Conservation (phyloP, 2,888 invertebrate genomes). For the Nebria salina region DNA sequence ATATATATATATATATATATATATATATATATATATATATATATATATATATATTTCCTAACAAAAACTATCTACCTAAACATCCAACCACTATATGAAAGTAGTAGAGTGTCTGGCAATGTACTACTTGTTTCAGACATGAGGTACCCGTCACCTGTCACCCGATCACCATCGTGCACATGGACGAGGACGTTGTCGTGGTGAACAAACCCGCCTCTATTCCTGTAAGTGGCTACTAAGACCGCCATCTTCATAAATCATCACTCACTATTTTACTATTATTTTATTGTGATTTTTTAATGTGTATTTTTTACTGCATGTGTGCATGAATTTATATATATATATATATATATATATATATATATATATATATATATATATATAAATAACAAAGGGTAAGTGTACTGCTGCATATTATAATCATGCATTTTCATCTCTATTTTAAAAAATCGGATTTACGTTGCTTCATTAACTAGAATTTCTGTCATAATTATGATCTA, state of each 20-base stretch:
- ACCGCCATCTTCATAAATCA: constrained; percentile 69
- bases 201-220: constrained; percentile 99
- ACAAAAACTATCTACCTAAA: background rate
- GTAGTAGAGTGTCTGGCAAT: constrained; percentile 25
- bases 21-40: constrained; percentile 4
- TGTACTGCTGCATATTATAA: too few relatives aligned
- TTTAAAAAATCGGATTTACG: too few relatives aligned
- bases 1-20: constrained; percentile 3
- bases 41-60: background rate
- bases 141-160: constrained; percentile 98
- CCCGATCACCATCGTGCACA: constrained; percentile 96
- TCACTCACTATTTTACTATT: background rate
- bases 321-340: constrained; percentile 16
- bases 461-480: too few relatives aligned
- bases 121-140: constrained; percentile 82
- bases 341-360: constrained; percentile 38
- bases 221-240: constrained; percentile 94
- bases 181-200: constrained; percentile 99
- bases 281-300: background rate
- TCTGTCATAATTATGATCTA: too few relatives aligned
- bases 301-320: background rate
- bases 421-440: too few relatives aligned
- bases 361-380: constrained; percentile 32
- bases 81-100: constrained; percentile 15
- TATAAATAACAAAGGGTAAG: too few relatives aligned